phyloP scores from a whole-genome alignment of 2,113 vertebrate species.

The Callaeas wilsoni region DNA sequence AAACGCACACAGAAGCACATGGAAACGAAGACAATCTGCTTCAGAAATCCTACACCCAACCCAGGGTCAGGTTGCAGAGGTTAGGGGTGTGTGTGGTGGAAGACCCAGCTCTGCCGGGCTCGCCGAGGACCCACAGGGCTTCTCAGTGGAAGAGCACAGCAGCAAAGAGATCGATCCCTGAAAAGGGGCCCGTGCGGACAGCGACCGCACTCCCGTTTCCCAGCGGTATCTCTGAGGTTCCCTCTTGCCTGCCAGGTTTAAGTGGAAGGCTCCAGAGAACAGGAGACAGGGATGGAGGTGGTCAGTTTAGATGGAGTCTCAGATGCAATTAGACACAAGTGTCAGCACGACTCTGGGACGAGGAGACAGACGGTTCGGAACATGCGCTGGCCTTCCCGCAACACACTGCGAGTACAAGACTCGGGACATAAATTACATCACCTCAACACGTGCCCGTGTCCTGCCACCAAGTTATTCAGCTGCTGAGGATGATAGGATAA shows the following conservation, averaged over 20 bases:
- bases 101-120: conserved; percentile 10
- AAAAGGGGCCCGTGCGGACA: neutral
- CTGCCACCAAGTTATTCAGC: neutral
- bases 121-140: neutral
- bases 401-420: conserved; percentile 1
- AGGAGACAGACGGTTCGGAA: neutral
- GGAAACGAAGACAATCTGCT: conserved; percentile 10
- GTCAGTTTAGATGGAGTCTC: neutral
- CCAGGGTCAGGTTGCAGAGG: neutral
- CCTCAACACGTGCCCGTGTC: conserved; percentile 12
- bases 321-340: neutral
- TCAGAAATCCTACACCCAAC: conserved; percentile 15
- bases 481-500: conserved; percentile 35
- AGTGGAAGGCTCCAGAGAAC: conserved; percentile 40
- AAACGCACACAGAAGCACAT: neutral
- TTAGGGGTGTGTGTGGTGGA: neutral
- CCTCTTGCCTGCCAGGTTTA: neutral
- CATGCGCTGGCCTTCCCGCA: neutral
- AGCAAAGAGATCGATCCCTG: neutral
- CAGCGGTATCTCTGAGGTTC: conserved; percentile 2
- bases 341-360: conserved; percentile 1
- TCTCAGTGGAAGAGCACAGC: neutral
- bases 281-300: neutral
- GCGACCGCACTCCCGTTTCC: neutral
- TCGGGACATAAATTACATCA: conserved; percentile 40